A percentile compares a stretch with the other conserved stretches of the same genome.
phyloP scores from a whole-genome alignment of 2,113 vertebrate genomes.

The Spheniscus mendiculus region DNA sequence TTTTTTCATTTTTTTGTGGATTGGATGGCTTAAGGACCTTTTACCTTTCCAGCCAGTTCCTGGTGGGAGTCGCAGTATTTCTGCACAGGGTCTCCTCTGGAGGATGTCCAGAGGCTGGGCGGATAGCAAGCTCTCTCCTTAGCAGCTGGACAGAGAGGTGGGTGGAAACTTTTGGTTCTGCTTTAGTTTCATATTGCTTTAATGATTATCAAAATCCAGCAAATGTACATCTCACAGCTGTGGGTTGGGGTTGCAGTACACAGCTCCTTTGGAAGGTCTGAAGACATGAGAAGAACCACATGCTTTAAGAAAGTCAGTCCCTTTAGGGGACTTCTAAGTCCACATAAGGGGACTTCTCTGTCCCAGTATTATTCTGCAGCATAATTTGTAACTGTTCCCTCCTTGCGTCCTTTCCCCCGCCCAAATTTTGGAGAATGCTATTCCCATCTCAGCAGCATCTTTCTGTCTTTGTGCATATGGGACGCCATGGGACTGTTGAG shows the following conservation, averaged over 20 bases:
- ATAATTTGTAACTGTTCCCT: neutral
- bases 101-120: neutral
- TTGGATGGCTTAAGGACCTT: neutral
- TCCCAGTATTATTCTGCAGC: neutral
- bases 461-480: neutral
- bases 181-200: neutral
- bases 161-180: neutral
- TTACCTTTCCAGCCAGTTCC: neutral
- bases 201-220: neutral
- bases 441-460: neutral
- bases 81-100: neutral
- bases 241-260: neutral
- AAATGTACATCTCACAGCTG: fast-evolving
- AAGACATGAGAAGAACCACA: fast-evolving
- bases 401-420: fast-evolving
- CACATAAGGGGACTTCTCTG: neutral
- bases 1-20: neutral
- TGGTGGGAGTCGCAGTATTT: neutral
- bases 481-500: neutral
- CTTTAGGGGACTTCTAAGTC: neutral
- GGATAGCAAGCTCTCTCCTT: neutral
- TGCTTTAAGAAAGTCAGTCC: neutral
- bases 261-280: neutral
- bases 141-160: neutral
- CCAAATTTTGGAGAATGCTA: neutral